phyloP scores from a whole-genome alignment of 2,888 invertebrate genomes.

The Dasypolia templi region DNA sequence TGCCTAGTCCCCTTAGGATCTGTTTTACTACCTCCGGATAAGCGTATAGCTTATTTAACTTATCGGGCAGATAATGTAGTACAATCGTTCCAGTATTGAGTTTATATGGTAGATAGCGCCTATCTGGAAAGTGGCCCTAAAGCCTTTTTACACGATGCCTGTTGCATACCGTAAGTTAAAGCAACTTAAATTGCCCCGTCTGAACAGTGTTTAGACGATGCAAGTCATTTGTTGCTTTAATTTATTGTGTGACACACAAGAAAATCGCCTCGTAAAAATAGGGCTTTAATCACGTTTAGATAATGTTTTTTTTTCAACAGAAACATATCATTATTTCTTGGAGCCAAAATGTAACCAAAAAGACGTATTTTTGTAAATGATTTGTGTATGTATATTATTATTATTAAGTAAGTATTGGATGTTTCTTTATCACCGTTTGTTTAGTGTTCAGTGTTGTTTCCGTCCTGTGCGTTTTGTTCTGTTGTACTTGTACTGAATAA shows the following conservation, averaged over 20 bases:
- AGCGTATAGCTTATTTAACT: too few species aligned
- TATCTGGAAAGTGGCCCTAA: background rate
- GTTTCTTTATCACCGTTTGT: constrained; percentile 60
- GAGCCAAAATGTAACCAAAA: constrained; percentile 83
- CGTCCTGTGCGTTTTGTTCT: constrained; percentile 80
- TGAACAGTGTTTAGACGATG: too few species aligned
- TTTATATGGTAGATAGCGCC: background rate
- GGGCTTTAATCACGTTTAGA: background rate
- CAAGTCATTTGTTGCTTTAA: background rate
- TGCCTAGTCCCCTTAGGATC: background rate
- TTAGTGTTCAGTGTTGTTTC: constrained; percentile 77
- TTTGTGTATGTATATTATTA: constrained; percentile 65
- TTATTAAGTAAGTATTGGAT: constrained; percentile 56
- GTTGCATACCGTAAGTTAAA: background rate
- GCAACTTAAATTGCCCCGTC: background rate
- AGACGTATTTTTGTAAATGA: constrained; percentile 79
- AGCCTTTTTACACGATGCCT: background rate
- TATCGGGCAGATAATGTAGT: background rate
- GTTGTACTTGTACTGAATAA: constrained; percentile 81
- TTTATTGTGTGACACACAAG: background rate
- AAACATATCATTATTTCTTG: constrained; percentile 57
- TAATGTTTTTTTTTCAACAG: constrained; percentile 57
- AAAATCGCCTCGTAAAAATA: background rate
- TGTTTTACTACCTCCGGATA: background rate
- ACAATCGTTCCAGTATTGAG: background rate